Evolutionary conservation across 2,113 vertebrate species (phyloP), one percentile per base, ranked within the genome.

Genomic region (Pantherophis guttatus): DNA sequence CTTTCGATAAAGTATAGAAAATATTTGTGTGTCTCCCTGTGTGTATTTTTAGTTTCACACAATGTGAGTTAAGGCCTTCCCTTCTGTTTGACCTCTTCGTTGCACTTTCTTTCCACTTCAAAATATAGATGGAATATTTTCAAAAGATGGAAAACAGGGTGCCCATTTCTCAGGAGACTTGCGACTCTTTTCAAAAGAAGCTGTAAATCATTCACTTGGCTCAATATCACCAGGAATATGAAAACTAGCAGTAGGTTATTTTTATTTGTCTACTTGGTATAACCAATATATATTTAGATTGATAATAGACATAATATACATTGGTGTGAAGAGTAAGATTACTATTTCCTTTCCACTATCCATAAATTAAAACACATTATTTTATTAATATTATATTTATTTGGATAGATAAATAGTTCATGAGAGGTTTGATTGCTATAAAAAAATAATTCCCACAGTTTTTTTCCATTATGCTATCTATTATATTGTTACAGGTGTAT

Each of bases 401-500:
- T 62, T 86, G 11, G 21, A 93, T 50, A 94, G 89, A 50, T 19
- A 91, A 96, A 95, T 0, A 92, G 17, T 29, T 86, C 2, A 75
- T 48, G 86, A 53, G 86, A 85, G 3, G 93, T 93, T 95, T 94
- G 91, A 58, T 89, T 96, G 55, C 90, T 65, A 95, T 6, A 93
- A 88, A 44, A 94, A 88, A 19, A 50, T 11, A n/a, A 94, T 90
- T 91, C 93, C 39, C 93, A 91, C 91, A 95, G 94, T 87, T 58
- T 59, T 87, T 81, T 96, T 96, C 91, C 90, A 94, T 93, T 91
- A 58, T 62, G 70, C 39, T 89, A 58, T 94, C 95, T 52, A 88
- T 90, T 91, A 88, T 85, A 89, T 55, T 24, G 95, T 92, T 96
- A 94, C 93, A 94, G 87, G 75, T 92, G 54, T 88, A 81, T 94